Conservation (phyloP, 2,113 vertebrate species). For the Rhinopomastus cyanomelas region DNA sequence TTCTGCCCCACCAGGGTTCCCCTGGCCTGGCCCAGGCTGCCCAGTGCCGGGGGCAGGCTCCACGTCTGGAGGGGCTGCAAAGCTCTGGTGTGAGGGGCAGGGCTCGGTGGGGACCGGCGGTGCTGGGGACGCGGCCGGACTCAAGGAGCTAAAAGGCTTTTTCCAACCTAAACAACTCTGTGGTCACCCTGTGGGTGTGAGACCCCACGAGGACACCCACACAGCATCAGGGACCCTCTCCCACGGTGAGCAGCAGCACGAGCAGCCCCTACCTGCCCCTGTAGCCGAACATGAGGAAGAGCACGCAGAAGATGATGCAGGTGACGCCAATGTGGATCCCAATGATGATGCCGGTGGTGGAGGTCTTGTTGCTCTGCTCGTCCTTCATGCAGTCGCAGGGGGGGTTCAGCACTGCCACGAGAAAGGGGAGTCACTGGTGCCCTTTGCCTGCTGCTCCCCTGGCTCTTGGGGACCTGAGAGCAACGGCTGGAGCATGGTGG, state of each 20-base stretch:
- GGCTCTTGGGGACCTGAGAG: neutral
- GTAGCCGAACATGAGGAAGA: slow-evolving; percentile 96
- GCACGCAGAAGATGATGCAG: slow-evolving; percentile 95
- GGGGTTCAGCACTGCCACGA: slow-evolving; percentile 80
- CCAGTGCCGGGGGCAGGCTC: neutral
- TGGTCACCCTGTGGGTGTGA: fast-evolving
- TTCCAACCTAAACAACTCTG: neutral
- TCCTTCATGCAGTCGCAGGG: slow-evolving; percentile 91
- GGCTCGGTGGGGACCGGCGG: neutral
- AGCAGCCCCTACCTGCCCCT: slow-evolving; percentile 84
- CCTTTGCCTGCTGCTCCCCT: neutral
- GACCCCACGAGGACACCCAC: neutral
- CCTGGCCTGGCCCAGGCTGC: neutral
- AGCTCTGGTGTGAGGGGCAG: neutral
- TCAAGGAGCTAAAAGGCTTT: neutral
- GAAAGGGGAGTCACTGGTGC: neutral
- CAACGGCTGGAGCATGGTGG: neutral
- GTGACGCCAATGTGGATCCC: slow-evolving; percentile 96
- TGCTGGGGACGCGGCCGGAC: neutral
- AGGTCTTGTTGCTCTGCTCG: slow-evolving; percentile 84
- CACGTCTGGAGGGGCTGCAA: neutral
- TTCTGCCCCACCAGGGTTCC: neutral
- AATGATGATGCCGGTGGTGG: slow-evolving; percentile 90
- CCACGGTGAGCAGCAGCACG: fast-evolving
- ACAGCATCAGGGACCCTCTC: fast-evolving